A percentile compares a stretch with the other conserved stretches of the same genome.
phyloP scores from a whole-genome alignment of 2,888 invertebrate genomes.

The Synanthedon vespiformis region DNA sequence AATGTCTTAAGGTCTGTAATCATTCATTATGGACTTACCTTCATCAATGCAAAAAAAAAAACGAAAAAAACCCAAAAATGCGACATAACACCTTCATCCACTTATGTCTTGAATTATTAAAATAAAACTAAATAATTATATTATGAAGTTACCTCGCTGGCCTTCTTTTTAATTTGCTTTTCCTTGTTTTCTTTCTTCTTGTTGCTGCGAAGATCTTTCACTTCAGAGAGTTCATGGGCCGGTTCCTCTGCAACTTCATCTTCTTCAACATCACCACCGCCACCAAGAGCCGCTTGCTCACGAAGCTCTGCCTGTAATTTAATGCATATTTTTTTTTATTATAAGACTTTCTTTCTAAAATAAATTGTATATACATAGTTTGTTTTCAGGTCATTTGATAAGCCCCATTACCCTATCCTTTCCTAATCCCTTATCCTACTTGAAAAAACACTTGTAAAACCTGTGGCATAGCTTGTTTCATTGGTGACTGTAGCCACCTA shows the following conservation, averaged over 20 bases:
- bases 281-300: slow-evolving; percentile 38
- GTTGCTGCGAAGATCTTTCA: slow-evolving; percentile 61
- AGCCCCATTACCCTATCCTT: not conserved
- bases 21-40: too few relatives aligned
- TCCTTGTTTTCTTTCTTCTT: slow-evolving; percentile 66
- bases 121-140: too few relatives aligned
- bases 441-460: too few relatives aligned
- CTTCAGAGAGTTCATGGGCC: slow-evolving; percentile 44
- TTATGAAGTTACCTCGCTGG: slow-evolving; percentile 29
- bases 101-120: too few relatives aligned
- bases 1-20: too few relatives aligned
- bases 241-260: slow-evolving; percentile 23
- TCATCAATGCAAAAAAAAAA: too few relatives aligned
- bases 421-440: too few relatives aligned
- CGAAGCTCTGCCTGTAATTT: slow-evolving; percentile 42
- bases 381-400: not conserved
- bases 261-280: slow-evolving; percentile 6
- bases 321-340: slow-evolving; percentile 39
- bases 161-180: slow-evolving; percentile 59
- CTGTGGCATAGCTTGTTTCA: too few relatives aligned
- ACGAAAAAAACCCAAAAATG: too few relatives aligned
- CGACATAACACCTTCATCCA: too few relatives aligned
- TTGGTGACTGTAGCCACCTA: too few relatives aligned
- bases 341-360: not conserved
- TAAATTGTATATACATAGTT: not conserved